Evolutionary conservation across 2,888 invertebrate genomes (phyloP), one percentile per base, ranked within the genome.

Genomic region (Antheraea assamensis): DNA sequence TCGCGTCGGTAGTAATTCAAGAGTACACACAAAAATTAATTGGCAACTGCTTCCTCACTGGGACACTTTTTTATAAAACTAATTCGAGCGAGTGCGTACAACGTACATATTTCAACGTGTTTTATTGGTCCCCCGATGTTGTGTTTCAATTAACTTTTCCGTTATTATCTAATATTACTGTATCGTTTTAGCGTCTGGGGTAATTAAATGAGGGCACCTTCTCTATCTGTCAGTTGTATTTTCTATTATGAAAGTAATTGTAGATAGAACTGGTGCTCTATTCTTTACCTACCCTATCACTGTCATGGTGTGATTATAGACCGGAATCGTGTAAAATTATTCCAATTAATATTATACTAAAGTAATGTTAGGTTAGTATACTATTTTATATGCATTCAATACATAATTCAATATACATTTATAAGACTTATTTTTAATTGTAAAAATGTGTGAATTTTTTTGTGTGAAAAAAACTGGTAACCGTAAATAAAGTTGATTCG

Each of bases 11-110:
- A 35, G n/a, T 71, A 71, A 71, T 31, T 71, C 71, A 71, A 55
- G 3, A 19, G 30, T n/a, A 71, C 58, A 55, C 55, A n/a, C 24
- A 27, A 55, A 70, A 74, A 74, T 74, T 74, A 74, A 74, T 74
- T 74, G 68, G 71, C 30, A 55, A 52, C 42, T 24, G 55, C 64
- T 58, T 24, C 42, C 70, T 58, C 72, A 72, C 70, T 35, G 72
- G 74, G 70, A 68, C 74, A 68, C 47, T 42, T 72, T 66, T 24
- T 30, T 52, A 71, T 74, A 52, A 72, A 72, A 72, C 74, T 74
- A 74, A 74, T 72, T 74, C 70, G 52, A 55, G 71, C 24, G 72
- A 66, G 72, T 66, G 66, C 61, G 64, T 42, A 42, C 42, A 30
- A 71, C 55, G 72, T 72, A 17, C n/a, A n/a, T 58, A 61, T 27